phyloP scores from a whole-genome alignment of 2,888 invertebrate genomes.

The Hydropsyche betteni region DNA sequence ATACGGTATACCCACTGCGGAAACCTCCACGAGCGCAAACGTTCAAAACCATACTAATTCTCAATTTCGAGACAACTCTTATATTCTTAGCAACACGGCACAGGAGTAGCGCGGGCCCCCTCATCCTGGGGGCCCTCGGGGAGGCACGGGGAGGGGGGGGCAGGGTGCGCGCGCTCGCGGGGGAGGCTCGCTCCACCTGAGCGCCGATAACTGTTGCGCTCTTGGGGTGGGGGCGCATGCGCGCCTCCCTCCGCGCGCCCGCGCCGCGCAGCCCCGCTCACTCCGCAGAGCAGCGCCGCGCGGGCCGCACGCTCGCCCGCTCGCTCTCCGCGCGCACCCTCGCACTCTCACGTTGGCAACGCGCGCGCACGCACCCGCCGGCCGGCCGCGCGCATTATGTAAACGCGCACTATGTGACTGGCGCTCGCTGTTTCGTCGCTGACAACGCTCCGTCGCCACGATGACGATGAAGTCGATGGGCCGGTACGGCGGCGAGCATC shows the following conservation, averaged over 20 bases:
- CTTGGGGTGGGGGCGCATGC: slow-evolving; percentile 37
- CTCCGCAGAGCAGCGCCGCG: not conserved
- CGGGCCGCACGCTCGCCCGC: slow-evolving; percentile 62
- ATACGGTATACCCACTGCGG: no score
- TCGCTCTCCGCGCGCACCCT: slow-evolving; percentile 64
- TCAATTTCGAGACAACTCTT: no score
- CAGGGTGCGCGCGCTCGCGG: slow-evolving; percentile 3
- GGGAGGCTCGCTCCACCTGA: slow-evolving; percentile 9
- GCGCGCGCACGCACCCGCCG: slow-evolving; percentile 60
- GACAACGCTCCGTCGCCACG: slow-evolving; percentile 53
- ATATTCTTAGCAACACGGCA: no score
- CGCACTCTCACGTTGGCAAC: slow-evolving; percentile 66
- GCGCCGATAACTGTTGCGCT: slow-evolving; percentile 50
- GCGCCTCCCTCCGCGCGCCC: slow-evolving; percentile 20
- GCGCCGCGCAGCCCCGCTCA: slow-evolving; percentile 23
- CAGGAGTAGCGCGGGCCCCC: no score
- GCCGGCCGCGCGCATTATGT: slow-evolving; percentile 55
- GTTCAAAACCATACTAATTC: no score
- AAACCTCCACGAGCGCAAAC: no score
- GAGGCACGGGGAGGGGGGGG: no score
- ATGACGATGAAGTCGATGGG: slow-evolving; percentile 73
- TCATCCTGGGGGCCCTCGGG: no score
- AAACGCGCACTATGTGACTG: slow-evolving; percentile 8
- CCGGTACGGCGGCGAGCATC: slow-evolving; percentile 48
- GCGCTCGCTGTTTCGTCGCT: no score